Conservation (phyloP, 2,113 vertebrate genomes). For the Trochalopteron elliotii region DNA sequence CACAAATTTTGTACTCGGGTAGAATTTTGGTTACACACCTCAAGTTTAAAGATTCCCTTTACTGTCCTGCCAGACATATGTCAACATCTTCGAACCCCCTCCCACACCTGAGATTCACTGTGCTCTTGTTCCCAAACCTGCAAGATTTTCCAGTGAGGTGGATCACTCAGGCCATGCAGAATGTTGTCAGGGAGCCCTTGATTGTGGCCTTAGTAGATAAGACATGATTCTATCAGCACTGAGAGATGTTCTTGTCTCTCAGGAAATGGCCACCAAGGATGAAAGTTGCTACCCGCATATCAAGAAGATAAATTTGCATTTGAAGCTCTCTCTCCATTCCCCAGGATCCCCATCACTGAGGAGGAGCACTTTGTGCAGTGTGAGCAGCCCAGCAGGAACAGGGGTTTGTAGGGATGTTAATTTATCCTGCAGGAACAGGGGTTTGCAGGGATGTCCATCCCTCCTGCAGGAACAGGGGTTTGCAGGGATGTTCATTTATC, state of each 20-base stretch:
- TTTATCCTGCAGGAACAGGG: background rate
- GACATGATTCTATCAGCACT: background rate
- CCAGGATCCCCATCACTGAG: background rate
- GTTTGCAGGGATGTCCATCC: background rate
- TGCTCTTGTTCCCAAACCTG: background rate
- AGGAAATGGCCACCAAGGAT: conserved; percentile 24
- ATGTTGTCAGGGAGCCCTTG: background rate
- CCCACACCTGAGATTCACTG: background rate
- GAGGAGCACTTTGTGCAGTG: background rate
- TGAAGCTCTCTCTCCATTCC: background rate
- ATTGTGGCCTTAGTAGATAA: background rate
- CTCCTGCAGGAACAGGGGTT: background rate
- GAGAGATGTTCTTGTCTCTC: conserved; percentile 24
- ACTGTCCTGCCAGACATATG: background rate
- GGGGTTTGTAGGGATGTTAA: background rate
- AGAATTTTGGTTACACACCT: background rate
- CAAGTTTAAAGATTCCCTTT: background rate
- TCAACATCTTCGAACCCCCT: background rate
- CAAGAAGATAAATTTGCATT: conserved; percentile 10
- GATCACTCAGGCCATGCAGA: background rate
- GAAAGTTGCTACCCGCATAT: background rate
- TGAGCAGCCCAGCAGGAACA: rapidly evolving
- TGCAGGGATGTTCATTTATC: background rate
- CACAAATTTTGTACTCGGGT: background rate
- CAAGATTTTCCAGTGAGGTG: background rate